These are phyloP conservation scores for Cantharis rustica DNA, from an alignment of 2,888 invertebrate genomes.

Conservation along the genomic window DNA sequence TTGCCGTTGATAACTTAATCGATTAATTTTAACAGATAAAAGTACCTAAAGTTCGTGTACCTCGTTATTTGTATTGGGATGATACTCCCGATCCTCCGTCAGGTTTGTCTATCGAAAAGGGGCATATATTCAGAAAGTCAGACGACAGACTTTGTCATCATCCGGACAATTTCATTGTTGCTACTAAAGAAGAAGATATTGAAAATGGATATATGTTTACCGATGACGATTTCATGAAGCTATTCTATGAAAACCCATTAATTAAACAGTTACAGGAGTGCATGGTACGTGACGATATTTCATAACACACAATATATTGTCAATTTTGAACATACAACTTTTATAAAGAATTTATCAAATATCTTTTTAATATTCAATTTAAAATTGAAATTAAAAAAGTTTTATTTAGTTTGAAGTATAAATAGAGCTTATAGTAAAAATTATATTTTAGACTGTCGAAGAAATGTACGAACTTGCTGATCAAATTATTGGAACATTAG, in stretches of 20 bases:
- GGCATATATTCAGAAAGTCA: conserved; percentile 51
- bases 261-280: conserved; percentile 64
- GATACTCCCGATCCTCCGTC: conserved; percentile 54
- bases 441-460: conserved; percentile 66
- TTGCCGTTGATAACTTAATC: background rate
- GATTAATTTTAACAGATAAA: conserved; percentile 46
- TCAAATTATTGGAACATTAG: conserved; percentile 63
- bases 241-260: conserved; percentile 67
- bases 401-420: background rate
- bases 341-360: background rate
- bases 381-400: background rate
- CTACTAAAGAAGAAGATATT: conserved; percentile 52
- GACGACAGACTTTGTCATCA: conserved; percentile 55
- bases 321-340: conserved; percentile 7
- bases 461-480: conserved; percentile 71
- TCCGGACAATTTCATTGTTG: conserved; percentile 52
- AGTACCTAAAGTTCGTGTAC: conserved; percentile 50
- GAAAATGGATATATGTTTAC: conserved; percentile 62
- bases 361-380: background rate
- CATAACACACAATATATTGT: background rate
- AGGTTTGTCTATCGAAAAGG: conserved; percentile 56
- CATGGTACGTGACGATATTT: conserved; percentile 56
- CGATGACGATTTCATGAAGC: conserved; percentile 62
- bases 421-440: background rate
- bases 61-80: conserved; percentile 52